Base-by-base conservation (phyloP, 2,888 invertebrate species). In the Terebella lapidaria region DNA sequence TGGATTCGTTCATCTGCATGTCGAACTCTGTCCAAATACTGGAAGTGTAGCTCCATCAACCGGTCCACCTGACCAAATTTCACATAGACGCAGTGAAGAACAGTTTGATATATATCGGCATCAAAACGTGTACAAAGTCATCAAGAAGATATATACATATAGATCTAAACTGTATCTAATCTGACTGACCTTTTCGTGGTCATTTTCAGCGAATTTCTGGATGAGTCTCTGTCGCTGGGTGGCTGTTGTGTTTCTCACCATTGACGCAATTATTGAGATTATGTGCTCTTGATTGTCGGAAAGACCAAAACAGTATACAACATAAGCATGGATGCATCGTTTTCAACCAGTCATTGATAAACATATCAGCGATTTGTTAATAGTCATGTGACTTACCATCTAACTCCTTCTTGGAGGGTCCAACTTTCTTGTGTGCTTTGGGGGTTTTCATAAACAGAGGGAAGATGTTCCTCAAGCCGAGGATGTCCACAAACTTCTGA, bases 381-480 rank as follows among this genome's bases (percentile, higher is more conserved):
- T n/a, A n/a, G n/a, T n/a, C n/a, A n/a, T n/a, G n/a, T n/a, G n/a
- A n/a, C n/a, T n/a, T 73, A 87, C 88, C 89, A 85, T 95, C 95
- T 72, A 94, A 91, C 76, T 94, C 92, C 75, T 93, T 92, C n/a
- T 70, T 67, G 25, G 69, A 59, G 15, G 76, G 75, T 1, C 68
- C 69, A 0, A 74, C 74, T 49, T 76, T 76, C 60, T 70, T 76
- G 29, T 71, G 67, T 72, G 89, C 87, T 72, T 91, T 91, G 0
- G 99, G 99, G 0, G 97, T 97, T 83, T 96, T 94, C 97, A 99
- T 97, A 77, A 97, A 99, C 0, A 99, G 83, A 1, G 99, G 99
- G 81, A 99, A 99, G 63, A 99, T 90, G 3, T 95, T 95, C 52
- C 97, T 85, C 18, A 99, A 84, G 0, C 99, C 83, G 26, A 97